Percentiles rank a stretch among this genome's conserved stretches.
phyloP scores from a whole-genome alignment of 1,140 invertebrate genomes.

The Orussus abietinus region DNA sequence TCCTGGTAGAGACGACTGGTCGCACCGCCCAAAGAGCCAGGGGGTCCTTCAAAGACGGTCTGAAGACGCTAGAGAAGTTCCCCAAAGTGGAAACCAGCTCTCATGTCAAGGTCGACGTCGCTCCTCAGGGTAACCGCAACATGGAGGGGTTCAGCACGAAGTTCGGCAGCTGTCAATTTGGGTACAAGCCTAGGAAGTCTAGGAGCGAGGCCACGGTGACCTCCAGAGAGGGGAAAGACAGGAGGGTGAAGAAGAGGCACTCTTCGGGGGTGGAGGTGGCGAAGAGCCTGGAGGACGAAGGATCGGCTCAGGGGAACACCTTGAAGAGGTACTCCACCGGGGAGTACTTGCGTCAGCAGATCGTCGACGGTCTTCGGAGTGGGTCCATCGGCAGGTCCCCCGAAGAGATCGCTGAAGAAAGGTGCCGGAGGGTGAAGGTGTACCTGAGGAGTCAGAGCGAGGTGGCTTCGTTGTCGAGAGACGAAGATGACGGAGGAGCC shows the following conservation, averaged over 20 bases:
- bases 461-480: constrained; percentile 5
- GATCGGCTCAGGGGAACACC: not conserved
- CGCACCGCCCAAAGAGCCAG: constrained; percentile 40
- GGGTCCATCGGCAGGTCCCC: constrained; percentile 19
- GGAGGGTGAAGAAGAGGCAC: constrained; percentile 17
- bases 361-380: constrained; percentile 27
- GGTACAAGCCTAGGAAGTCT: constrained; percentile 34
- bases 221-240: constrained; percentile 4
- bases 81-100: constrained; percentile 4
- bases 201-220: constrained; percentile 32
- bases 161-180: constrained; percentile 24
- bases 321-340: constrained; percentile 32
- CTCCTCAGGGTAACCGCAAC: constrained; percentile 30
- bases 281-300: constrained; percentile 4
- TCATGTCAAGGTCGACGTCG: not conserved
- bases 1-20: constrained; percentile 41
- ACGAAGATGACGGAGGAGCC: constrained; percentile 6
- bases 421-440: constrained; percentile 30
- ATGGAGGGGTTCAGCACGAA: constrained; percentile 40
- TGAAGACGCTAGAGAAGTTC: constrained; percentile 34
- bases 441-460: constrained; percentile 28
- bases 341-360: constrained; percentile 38
- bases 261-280: constrained; percentile 9
- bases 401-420: constrained; percentile 23
- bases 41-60: constrained; percentile 38